A percentile compares a stretch with the other conserved stretches of the same genome.
Evolutionary conservation across 2,113 vertebrate genomes (phyloP).

Genomic region (Rhinolophus ferrumequinum): DNA sequence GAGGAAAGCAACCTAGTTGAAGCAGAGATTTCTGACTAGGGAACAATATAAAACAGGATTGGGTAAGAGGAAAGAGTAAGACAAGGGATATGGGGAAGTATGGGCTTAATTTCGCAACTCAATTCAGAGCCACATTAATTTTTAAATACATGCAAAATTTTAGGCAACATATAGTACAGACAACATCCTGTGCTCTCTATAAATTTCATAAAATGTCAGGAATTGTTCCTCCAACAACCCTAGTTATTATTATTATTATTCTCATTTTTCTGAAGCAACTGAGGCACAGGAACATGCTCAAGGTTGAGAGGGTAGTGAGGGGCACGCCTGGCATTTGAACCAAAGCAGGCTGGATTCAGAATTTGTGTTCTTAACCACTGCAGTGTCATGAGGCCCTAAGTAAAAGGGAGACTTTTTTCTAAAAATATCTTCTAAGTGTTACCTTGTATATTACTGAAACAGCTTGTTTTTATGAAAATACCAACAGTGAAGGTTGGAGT

Average conservation of each 20-base stretch:
- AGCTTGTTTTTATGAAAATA: neutral
- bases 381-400: neutral
- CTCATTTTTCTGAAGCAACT: neutral
- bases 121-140: neutral
- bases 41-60: neutral
- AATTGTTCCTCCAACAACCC: neutral
- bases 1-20: neutral
- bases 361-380: neutral
- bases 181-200: neutral
- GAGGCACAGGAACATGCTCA: neutral
- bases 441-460: neutral
- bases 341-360: neutral
- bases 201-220: neutral
- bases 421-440: neutral
- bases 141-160: neutral
- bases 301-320: neutral
- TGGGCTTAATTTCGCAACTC: neutral
- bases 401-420: neutral
- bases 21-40: neutral
- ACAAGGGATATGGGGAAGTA: neutral
- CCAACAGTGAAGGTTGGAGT: neutral
- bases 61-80: neutral
- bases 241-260: neutral
- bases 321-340: neutral
- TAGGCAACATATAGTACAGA: neutral